Evolutionary conservation across 1,140 invertebrate genomes (phyloP).

Genomic region (Brachionus sp.): DNA sequence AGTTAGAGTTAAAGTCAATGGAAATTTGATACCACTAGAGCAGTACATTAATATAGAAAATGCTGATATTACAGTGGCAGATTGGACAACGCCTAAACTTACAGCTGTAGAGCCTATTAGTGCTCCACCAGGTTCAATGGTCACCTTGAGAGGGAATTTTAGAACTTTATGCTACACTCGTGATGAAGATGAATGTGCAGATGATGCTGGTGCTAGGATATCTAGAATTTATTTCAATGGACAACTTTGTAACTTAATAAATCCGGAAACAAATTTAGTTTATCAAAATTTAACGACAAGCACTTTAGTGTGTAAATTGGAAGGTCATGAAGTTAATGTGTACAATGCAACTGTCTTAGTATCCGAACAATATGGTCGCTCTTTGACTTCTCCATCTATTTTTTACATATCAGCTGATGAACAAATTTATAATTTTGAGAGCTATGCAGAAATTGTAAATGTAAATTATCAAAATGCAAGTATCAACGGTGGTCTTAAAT

Average conservation of each 20-base stretch:
- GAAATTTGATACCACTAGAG: conserved; percentile 1
- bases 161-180: conserved; percentile 24
- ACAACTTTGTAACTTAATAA: conserved; percentile 21
- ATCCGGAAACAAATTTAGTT: background rate
- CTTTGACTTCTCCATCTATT: background rate
- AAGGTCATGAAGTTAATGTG: background rate
- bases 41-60: background rate
- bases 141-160: conserved; percentile 48
- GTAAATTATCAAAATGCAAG: background rate
- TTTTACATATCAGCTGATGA: background rate
- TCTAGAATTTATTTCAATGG: conserved; percentile 17
- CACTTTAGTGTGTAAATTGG: background rate
- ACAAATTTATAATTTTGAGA: conserved; percentile 26
- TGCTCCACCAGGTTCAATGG: conserved; percentile 47
- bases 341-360: background rate
- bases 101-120: conserved; percentile 45
- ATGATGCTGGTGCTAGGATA: conserved; percentile 9
- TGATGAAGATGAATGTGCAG: background rate
- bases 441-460: background rate
- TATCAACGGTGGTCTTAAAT: background rate
- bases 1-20: conserved; percentile 26
- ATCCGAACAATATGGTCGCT: conserved; percentile 10
- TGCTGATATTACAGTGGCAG: background rate
- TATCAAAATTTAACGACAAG: background rate
- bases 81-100: conserved; percentile 48